Evolutionary conservation across 2,888 invertebrate genomes (phyloP), one percentile per base, ranked within the genome.

Genomic region (Phoenoteleia sp.): DNA sequence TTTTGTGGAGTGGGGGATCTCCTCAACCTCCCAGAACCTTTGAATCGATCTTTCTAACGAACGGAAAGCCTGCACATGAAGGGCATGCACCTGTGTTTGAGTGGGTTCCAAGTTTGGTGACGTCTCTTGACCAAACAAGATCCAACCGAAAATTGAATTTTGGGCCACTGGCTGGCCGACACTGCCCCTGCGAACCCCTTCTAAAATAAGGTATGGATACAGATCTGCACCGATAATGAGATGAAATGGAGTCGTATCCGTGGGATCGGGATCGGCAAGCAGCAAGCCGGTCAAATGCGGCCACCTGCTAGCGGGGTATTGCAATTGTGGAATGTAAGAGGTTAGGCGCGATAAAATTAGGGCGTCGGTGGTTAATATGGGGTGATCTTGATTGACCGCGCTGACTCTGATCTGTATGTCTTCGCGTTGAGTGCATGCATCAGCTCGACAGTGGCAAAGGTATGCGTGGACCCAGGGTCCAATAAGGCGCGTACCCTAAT

Each of bases 401-500:
- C n/a, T n/a, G n/a, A n/a, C n/a, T n/a, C 13, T 27, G 36, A n/a
- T n/a, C n/a, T n/a, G 19, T 33, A 58, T 1, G 58, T 58, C 36
- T 87, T 79, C n/a, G 58, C 58, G 13, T 33, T 52, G 7, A 58
- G 36, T 0, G 58, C 36, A 0, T 58, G 17, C 6, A 36, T 17
- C 11, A 58, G 21, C 13, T 54, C 42, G 3, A n/a, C n/a, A 1
- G 69, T 54, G 9, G 21, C 23, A 13, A 69, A 54, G 1, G 69
- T 39, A 15, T 69, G 69, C 6, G 69, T 69, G 2, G 69, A 69
- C 1, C 39, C 69, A 23, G 39, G 54, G 23, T 69, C 69, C 17
- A 69, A 54, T 15, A 69, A 15, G 0, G 33, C 67, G 5, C 67
- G 29, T 1, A 67, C 67, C n/a, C n/a, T 36, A 4, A 67, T 15